Conservation (phyloP, 1,140 invertebrate genomes). For the Monochamus saltuarius region DNA sequence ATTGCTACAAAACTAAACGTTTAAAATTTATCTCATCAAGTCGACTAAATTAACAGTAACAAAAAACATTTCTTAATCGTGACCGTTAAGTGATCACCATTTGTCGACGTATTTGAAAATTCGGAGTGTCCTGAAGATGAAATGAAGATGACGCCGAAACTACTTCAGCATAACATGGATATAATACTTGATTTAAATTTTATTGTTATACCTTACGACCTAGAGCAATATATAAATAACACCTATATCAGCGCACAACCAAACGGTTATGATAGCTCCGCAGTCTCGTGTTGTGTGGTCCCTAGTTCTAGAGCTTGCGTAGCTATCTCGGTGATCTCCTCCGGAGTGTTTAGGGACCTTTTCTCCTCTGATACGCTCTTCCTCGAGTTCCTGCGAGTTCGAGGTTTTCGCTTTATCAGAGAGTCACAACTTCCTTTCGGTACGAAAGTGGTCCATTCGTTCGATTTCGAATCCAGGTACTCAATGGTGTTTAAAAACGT, state of each 20-base stretch:
- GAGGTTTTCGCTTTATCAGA: slow-evolving; percentile 30
- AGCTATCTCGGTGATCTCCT: background rate
- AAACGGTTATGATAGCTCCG: background rate
- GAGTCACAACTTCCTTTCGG: slow-evolving; percentile 43
- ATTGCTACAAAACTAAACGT: too few relatives aligned
- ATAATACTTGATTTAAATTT: slow-evolving; percentile 17
- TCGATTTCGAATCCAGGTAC: slow-evolving; percentile 68
- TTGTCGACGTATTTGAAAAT: too few relatives aligned
- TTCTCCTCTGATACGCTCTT: slow-evolving; percentile 45
- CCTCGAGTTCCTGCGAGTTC: slow-evolving; percentile 37
- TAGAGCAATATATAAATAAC: too few relatives aligned
- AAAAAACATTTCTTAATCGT: too few relatives aligned
- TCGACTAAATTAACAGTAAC: too few relatives aligned
- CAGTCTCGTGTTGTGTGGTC: slow-evolving; percentile 2
- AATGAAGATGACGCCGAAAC: slow-evolving; percentile 3
- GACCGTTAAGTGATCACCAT: too few relatives aligned
- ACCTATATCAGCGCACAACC: too few relatives aligned
- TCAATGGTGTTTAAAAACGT: slow-evolving; percentile 82
- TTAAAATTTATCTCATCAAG: too few relatives aligned
- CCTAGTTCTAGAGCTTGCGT: background rate
- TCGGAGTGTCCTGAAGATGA: too few relatives aligned
- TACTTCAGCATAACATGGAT: slow-evolving; percentile 19
- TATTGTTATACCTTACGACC: too few relatives aligned
- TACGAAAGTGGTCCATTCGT: slow-evolving; percentile 72
- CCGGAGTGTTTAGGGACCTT: slow-evolving; percentile 13